Percentiles rank a stretch among this genome's conserved stretches.
Evolutionary conservation across 2,888 invertebrate species (phyloP).

Genomic region (Podotricha telesiphe): DNA sequence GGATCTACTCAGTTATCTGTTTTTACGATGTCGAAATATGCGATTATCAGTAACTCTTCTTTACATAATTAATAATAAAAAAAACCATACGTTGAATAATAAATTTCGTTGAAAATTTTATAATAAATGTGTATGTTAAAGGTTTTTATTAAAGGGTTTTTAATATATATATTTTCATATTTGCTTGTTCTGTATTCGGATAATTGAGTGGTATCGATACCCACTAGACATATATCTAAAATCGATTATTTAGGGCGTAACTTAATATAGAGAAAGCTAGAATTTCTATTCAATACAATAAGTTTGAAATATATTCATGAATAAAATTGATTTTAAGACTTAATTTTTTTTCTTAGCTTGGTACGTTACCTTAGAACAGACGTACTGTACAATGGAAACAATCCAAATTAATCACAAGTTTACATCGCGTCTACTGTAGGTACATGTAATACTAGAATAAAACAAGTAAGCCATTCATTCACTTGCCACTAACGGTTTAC

Average conservation of each 20-base stretch:
- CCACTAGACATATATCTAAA: too few relatives aligned
- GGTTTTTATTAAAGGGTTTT: too few relatives aligned
- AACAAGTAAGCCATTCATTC: slow-evolving; percentile 41
- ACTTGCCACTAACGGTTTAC: slow-evolving; percentile 43
- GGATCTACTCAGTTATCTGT: slow-evolving; percentile 24
- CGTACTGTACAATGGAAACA: slow-evolving; percentile 36
- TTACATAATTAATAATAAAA: slow-evolving; percentile 1
- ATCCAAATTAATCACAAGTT: slow-evolving; percentile 39
- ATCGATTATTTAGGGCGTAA: too few relatives aligned
- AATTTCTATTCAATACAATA: too few relatives aligned
- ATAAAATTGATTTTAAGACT: too few relatives aligned
- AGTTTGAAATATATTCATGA: too few relatives aligned
- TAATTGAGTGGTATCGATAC: too few relatives aligned
- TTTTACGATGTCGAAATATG: slow-evolving; percentile 16
- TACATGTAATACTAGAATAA: slow-evolving; percentile 42
- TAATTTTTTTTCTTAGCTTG: too few relatives aligned
- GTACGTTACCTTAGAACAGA: not conserved
- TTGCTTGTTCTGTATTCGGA: too few relatives aligned
- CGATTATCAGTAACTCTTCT: not conserved
- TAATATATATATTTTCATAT: too few relatives aligned
- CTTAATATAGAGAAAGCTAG: too few relatives aligned
- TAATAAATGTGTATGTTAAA: not conserved
- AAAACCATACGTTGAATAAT: not conserved
- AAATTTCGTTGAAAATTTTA: not conserved
- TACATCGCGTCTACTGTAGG: slow-evolving; percentile 40